Evolutionary conservation across 1,140 invertebrate species (phyloP).

Genomic region (Drosophila nigrodunni): DNA sequence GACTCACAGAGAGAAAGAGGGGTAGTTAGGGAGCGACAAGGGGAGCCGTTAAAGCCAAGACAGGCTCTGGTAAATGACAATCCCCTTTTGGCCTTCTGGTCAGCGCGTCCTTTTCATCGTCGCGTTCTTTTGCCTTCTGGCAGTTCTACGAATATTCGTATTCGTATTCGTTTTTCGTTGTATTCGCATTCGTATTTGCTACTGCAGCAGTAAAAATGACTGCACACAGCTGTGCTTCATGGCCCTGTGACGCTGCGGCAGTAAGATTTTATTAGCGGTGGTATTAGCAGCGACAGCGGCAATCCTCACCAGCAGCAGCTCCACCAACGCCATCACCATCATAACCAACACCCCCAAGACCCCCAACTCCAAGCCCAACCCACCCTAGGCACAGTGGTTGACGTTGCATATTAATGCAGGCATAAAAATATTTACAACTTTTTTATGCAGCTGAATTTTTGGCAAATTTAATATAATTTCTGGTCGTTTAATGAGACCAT

Average conservation of each 20-base stretch:
- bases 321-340: not conserved
- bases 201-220: constrained; percentile 80
- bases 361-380: not conserved
- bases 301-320: constrained; percentile 11
- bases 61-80: not conserved
- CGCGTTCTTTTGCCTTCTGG: constrained; percentile 27
- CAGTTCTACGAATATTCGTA: constrained; percentile 3
- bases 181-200: constrained; percentile 25
- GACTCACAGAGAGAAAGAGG: not conserved
- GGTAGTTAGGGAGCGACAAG: not conserved
- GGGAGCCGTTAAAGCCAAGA: not conserved
- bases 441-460: constrained; percentile 72
- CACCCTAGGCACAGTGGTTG: constrained; percentile 63
- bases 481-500: constrained; percentile 79
- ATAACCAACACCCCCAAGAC: not conserved
- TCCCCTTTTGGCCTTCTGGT: constrained; percentile 44
- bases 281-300: constrained; percentile 71
- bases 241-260: constrained; percentile 69
- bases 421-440: constrained; percentile 83
- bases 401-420: constrained; percentile 81
- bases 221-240: constrained; percentile 82
- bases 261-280: constrained; percentile 83
- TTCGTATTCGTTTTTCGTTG: too few species aligned
- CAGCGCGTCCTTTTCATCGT: constrained; percentile 31
- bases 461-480: constrained; percentile 81